Evolutionary conservation across 2,888 invertebrate species (phyloP).

Genomic region (Salticus scenicus): DNA sequence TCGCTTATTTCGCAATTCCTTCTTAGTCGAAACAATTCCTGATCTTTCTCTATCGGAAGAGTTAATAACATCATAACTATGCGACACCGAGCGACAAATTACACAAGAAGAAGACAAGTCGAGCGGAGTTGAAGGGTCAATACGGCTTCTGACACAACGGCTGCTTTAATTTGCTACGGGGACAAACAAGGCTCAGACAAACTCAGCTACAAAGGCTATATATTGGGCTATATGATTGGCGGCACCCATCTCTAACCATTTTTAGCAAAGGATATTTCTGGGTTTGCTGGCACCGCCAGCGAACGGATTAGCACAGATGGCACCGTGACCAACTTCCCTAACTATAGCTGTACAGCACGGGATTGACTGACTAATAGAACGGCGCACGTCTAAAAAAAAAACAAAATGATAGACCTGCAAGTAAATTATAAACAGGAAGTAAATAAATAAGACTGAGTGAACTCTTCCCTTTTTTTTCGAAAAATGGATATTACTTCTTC

Average conservation of each 20-base stretch:
- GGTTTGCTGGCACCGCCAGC: neutral
- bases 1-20: neutral
- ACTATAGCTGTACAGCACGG: neutral
- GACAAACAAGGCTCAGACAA: conserved; percentile 49
- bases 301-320: conserved; percentile 7
- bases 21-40: neutral
- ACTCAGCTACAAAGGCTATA: conserved; percentile 47
- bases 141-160: conserved; percentile 26
- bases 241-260: neutral
- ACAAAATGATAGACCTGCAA: neutral
- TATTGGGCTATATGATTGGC: conserved; percentile 30
- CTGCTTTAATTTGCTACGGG: conserved; percentile 56
- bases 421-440: neutral
- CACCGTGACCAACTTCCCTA: conserved; percentile 5
- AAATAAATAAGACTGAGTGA: neutral
- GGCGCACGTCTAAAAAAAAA: conserved; percentile 1
- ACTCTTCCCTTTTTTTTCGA: too few relatives aligned
- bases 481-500: too few relatives aligned
- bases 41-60: neutral
- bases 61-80: conserved; percentile 49
- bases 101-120: conserved; percentile 11
- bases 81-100: conserved; percentile 12
- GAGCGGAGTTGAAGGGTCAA: conserved; percentile 29
- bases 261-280: conserved; percentile 14
- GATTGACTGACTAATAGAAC: neutral